Percentiles rank a stretch among this genome's conserved stretches.
Conservation (phyloP, 2,797 vertebrate genomes). For the Mionectes olivaceus region DNA sequence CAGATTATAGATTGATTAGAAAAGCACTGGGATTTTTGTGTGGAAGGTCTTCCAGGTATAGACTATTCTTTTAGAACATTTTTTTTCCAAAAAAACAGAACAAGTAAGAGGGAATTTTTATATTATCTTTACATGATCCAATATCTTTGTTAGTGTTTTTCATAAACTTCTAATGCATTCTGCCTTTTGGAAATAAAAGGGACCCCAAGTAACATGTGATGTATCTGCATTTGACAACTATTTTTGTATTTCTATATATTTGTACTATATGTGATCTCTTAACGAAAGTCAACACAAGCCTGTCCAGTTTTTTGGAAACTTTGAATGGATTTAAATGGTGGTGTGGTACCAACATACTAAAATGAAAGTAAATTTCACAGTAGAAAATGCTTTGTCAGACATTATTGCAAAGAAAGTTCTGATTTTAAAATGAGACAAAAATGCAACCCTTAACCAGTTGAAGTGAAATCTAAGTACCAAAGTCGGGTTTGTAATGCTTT, state of each 20-base stretch:
- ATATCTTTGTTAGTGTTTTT: background rate
- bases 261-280: background rate
- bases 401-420: background rate
- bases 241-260: background rate
- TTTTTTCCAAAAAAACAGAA: background rate
- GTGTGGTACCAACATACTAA: background rate
- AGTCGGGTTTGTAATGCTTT: background rate
- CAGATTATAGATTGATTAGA: background rate
- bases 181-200: background rate
- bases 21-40: background rate
- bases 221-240: background rate
- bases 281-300: background rate
- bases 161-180: background rate
- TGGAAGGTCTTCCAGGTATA: background rate
- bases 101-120: background rate
- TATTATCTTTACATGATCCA: background rate
- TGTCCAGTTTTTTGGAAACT: background rate
- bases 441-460: rapidly evolving
- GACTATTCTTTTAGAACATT: background rate
- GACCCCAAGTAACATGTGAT: background rate
- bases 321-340: background rate
- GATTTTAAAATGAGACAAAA: background rate
- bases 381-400: background rate
- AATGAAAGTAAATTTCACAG: background rate
- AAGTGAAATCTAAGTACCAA: background rate